Base-by-base conservation (phyloP, 64 coral and sea anemone species). In the Cladopsammia gracilis region DNA sequence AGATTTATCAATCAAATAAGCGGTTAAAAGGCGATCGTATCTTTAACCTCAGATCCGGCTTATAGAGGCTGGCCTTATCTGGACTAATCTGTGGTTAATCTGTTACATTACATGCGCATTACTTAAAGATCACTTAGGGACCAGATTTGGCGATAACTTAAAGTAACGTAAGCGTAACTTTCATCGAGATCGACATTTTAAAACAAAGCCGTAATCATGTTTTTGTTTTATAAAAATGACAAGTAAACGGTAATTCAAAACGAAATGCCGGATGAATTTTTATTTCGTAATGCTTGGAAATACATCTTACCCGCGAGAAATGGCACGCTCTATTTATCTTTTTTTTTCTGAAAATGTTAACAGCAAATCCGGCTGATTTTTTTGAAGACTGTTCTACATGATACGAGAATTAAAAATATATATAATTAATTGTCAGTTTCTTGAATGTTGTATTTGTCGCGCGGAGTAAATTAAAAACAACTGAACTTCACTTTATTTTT, bases 101-200 rank as follows among this genome's bases (percentile, higher is more conserved):
- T 67, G 61, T 23, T 67, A 66, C 62, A 84, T 50, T 84, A 67
- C 80, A 52, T 23, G 80, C 20, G 79, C 44, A 67, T 64, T 67
- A 50, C 15, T 48, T 68, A 50, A 65, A 48, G 26, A 84, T 48
- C 61, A 84, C 80, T 51, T 84, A 47, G 20, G 60, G 43, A 14
- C 18, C 48, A 84, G 64, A 68, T n/a, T 84, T 49, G 80, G 49
- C 45, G 60, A 68, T 68, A 50, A 65, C 80, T 59, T 46, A 66
- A 50, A 49, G 46, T n/a, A 15, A 67, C 10, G 18, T 14, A 12
- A 47, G 11, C 65, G 45, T 67, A 68, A 84, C 45, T 62, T 67
- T 68, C 80, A 48, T 67, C 4, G 43, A 50, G 19, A 18, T 22
- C 11, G 80, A 84, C 60, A 11, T 67, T 68, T 68, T 50, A n/a